Evolutionary conservation across 2,888 invertebrate species (phyloP), one percentile per base, ranked within the genome.

Genomic region (Tricholauxania praeusta): DNA sequence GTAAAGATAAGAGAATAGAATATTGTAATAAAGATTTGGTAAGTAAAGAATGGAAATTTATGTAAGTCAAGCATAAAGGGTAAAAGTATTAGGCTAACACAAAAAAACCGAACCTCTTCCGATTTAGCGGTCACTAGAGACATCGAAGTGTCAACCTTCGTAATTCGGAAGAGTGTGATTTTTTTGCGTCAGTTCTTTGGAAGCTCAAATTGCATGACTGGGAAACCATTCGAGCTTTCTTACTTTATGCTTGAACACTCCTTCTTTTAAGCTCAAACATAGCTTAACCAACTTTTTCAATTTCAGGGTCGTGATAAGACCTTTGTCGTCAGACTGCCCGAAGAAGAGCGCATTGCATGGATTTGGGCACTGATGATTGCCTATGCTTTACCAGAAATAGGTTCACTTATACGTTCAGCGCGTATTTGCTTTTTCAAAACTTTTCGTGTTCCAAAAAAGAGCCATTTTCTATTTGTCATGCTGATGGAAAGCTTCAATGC

Each of bases 351-450:
- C 71, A 93, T 96, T 77, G 95, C 94, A 63, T 97, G 96, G 96
- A 94, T 96, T 87, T 97, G 97, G 96, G 94, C 95, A 74, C 87
- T 98, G 67, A 88, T 97, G 70, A 93, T 96, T 78, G 95, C 94
- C 3, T 96, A 95, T 83, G 91, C 94, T 52, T 92, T 96, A 67
- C 98, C 98, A 0, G 97, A 98, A 88, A 89, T 96, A 73, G 95
- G 97, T 70, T 92, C 95, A 3, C 89, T 97, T 76, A 93, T 98
- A 80, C 90, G 96, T 72, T 92, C 96, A 39, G 89, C 92, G 68
- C 91, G 96, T 82, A 96, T 97, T 85, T 96, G 96, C 85, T 93
- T 95, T 85, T 97, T 97, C 89, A 97, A 97, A 85, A 93, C 95
- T 1, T 95, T 93, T 84, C 93, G 92, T 86, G 91, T 90, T 80